Evolutionary conservation across 64 coral and sea anemone species (phyloP).

Genomic region (Montipora capricornis): DNA sequence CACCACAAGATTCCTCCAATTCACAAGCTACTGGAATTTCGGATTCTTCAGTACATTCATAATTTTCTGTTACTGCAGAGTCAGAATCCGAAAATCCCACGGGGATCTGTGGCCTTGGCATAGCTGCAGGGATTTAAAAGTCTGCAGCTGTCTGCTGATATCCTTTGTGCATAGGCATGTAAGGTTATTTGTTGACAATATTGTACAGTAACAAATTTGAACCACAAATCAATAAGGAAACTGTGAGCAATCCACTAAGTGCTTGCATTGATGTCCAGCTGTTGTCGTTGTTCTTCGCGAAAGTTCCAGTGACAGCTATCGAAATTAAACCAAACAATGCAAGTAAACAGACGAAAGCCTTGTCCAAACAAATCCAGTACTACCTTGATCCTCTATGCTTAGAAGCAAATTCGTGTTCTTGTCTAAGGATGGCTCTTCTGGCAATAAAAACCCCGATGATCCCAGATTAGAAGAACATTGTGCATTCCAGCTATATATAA

Average conservation of each 20-base stretch:
- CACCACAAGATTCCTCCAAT: slow-evolving; percentile 1
- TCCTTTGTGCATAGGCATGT: neutral
- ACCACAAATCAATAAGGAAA: neutral
- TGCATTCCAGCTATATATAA: too few species aligned
- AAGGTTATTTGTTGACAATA: neutral
- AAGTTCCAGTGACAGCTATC: neutral
- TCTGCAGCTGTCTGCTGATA: neutral
- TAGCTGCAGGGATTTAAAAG: neutral
- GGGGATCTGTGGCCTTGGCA: slow-evolving; percentile 31
- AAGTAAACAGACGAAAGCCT: neutral
- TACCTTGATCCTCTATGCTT: neutral
- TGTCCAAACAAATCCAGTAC: slow-evolving; percentile 12
- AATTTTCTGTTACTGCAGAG: slow-evolving; percentile 41
- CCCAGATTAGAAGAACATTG: too few species aligned
- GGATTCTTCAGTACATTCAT: slow-evolving; percentile 55
- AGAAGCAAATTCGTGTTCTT: neutral
- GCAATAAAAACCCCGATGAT: too few species aligned
- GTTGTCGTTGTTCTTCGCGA: neutral
- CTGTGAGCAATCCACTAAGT: neutral
- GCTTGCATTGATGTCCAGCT: neutral
- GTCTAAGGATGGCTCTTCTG: too few species aligned
- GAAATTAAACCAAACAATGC: neutral
- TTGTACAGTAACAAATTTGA: neutral
- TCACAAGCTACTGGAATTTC: slow-evolving; percentile 41
- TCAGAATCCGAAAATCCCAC: slow-evolving; percentile 54